A percentile compares a stretch with the other conserved stretches of the same genome.
Conservation (phyloP, 2,113 vertebrate species). For the Eolophus roseicapilla region DNA sequence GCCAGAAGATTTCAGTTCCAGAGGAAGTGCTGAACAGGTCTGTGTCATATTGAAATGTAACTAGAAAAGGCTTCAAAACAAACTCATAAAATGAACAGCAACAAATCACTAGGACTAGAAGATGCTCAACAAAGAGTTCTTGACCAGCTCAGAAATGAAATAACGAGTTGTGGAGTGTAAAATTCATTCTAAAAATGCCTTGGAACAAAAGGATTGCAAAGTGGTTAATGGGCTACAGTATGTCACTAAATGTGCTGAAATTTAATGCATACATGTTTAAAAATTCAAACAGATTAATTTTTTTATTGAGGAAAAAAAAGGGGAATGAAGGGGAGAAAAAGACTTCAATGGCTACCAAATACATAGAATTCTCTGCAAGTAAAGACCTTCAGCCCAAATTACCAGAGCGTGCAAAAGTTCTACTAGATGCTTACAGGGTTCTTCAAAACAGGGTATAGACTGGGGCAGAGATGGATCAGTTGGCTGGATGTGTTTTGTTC, state of each 20-base stretch:
- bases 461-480: background rate
- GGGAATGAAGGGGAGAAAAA: background rate
- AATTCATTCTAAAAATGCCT: background rate
- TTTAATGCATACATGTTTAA: background rate
- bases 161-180: background rate
- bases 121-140: background rate
- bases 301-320: background rate
- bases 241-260: background rate
- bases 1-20: background rate
- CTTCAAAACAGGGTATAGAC: background rate
- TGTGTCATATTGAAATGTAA: background rate
- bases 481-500: background rate
- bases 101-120: background rate
- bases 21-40: background rate
- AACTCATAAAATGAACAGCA: background rate
- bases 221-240: background rate
- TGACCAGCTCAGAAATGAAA: background rate
- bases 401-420: background rate
- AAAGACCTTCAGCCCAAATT: background rate
- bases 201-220: background rate
- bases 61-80: background rate
- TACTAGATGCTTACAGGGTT: background rate
- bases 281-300: background rate
- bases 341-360: background rate
- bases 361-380: background rate